Evolutionary conservation across 2,113 vertebrate genomes (phyloP).

Genomic region (Plectropomus leopardus): DNA sequence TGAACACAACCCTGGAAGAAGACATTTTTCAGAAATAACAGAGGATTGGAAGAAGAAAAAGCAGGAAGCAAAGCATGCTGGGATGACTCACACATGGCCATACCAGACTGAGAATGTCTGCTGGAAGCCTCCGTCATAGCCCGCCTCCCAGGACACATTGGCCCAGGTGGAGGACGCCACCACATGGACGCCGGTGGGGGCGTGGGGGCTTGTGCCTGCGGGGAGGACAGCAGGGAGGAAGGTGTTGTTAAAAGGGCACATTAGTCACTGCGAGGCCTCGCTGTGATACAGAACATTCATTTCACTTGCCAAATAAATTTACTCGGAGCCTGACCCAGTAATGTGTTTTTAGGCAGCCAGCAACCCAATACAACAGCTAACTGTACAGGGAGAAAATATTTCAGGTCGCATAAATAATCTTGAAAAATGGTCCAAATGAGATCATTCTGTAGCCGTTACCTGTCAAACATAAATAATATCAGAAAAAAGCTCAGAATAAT

Average conservation of each 20-base stretch:
- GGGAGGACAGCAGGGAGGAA: conserved; percentile 23
- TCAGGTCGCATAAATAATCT: background rate
- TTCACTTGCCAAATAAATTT: conserved; percentile 27
- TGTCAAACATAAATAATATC: background rate
- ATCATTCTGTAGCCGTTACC: background rate
- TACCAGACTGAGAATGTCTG: conserved; percentile 99
- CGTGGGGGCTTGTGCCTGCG: conserved; percentile 97
- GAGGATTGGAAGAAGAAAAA: conserved; percentile 78
- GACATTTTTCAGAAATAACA: conserved; percentile 68
- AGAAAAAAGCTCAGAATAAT: background rate
- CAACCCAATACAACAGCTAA: background rate
- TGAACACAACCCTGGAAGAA: conserved; percentile 75
- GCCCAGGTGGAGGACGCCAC: conserved; percentile 93
- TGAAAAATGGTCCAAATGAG: background rate
- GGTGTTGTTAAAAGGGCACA: conserved; percentile 42
- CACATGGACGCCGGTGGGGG: conserved; percentile 90
- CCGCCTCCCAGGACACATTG: conserved; percentile 96
- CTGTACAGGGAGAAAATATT: background rate
- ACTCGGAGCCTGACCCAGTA: conserved; percentile 13
- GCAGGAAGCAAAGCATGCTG: conserved; percentile 99
- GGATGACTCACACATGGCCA: conserved; percentile 99
- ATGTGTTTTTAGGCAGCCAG: background rate
- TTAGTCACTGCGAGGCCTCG: conserved; percentile 32
- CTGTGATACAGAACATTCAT: conserved; percentile 4
- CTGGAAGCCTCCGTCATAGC: conserved; percentile 97